Conservation (phyloP, 2,113 vertebrate species). For the Gallinago undulata region DNA sequence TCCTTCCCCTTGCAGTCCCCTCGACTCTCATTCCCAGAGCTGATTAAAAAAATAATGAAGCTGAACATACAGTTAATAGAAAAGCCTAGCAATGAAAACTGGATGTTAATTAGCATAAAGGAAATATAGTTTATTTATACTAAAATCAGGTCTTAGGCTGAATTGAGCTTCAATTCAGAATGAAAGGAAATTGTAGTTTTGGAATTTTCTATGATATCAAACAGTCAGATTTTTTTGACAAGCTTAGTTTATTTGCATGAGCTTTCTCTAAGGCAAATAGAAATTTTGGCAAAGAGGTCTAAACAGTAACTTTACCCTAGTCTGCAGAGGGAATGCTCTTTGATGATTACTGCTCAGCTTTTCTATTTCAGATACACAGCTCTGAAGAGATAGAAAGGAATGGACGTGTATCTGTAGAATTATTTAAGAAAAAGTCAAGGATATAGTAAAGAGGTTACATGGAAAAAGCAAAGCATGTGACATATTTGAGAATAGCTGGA, state of each 20-base stretch:
- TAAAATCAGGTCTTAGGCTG: background rate
- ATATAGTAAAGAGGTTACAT: background rate
- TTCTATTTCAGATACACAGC: background rate
- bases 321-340: background rate
- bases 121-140: background rate
- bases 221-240: background rate
- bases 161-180: background rate
- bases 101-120: background rate
- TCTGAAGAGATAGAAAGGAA: background rate
- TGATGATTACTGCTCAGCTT: background rate
- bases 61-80: background rate
- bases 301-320: background rate
- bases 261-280: background rate
- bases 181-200: background rate
- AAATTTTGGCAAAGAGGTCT: background rate
- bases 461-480: background rate
- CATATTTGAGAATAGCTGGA: background rate
- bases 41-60: background rate
- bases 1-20: background rate
- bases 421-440: background rate
- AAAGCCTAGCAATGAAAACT: background rate
- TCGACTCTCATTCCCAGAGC: background rate
- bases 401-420: background rate
- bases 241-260: background rate
- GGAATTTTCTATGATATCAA: background rate